These are phyloP conservation scores for Meriones psammophilus DNA, from an alignment of 2,797 vertebrate genomes.

Conservation along the genomic window DNA sequence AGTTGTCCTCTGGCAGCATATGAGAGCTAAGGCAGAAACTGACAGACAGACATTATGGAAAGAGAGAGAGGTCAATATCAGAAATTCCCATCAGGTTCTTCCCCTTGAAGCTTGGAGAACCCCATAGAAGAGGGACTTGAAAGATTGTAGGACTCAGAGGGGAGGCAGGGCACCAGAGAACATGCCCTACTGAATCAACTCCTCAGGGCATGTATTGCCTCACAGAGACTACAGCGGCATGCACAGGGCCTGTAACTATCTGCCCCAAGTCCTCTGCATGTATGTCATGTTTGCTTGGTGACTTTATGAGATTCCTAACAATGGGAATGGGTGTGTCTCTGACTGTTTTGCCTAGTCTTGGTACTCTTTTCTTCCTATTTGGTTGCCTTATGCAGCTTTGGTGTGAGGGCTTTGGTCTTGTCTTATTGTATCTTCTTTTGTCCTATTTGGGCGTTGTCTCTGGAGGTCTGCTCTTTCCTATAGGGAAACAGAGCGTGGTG, in stretches of 20 bases:
- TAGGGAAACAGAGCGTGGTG: background rate
- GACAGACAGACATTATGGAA: background rate
- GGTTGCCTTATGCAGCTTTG: background rate
- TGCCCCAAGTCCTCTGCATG: background rate
- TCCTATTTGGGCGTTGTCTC: background rate
- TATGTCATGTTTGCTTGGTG: background rate
- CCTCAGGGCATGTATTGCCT: background rate
- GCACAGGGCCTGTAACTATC: too few relatives aligned
- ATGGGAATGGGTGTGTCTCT: background rate
- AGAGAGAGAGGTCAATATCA: too few relatives aligned
- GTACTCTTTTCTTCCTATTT: background rate
- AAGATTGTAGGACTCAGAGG: background rate
- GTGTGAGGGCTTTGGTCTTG: too few relatives aligned
- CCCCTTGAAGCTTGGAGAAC: background rate
- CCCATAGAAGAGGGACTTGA: too few relatives aligned
- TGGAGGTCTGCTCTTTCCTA: too few relatives aligned
- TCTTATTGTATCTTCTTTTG: background rate
- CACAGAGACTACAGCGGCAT: background rate
- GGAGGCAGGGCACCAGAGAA: background rate
- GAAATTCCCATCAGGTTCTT: background rate
- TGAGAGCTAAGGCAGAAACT: background rate
- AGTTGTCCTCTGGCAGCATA: background rate
- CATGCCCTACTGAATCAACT: background rate
- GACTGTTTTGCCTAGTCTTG: background rate
- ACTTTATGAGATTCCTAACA: too few relatives aligned